A percentile compares a stretch with the other conserved stretches of the same genome.
Conservation (phyloP, 2,888 invertebrate genomes). For the Philaethria dido region DNA sequence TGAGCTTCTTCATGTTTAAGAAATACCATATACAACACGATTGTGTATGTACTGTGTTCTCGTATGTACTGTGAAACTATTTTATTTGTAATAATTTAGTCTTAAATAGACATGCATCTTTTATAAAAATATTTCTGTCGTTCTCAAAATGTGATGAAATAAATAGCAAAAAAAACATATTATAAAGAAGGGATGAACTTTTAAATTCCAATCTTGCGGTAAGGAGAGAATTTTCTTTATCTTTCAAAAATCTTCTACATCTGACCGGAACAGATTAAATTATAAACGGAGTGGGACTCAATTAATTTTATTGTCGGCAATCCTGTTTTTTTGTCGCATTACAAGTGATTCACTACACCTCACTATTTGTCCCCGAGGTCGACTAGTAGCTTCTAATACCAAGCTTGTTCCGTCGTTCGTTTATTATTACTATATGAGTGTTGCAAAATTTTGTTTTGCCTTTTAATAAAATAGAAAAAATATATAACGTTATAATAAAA, state of each 20-base stretch:
- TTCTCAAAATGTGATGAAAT: too few relatives aligned
- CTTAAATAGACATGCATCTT: too few relatives aligned
- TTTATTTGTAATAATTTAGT: too few relatives aligned
- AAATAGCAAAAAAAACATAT: too few relatives aligned
- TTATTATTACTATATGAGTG: neutral
- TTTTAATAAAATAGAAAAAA: neutral
- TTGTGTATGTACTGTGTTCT: too few relatives aligned
- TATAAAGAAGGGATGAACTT: too few relatives aligned
- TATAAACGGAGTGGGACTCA: constrained; percentile 2
- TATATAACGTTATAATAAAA: too few relatives aligned
- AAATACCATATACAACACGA: too few relatives aligned
- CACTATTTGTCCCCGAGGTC: constrained; percentile 51
- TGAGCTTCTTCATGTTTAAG: too few relatives aligned
- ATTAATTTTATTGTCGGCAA: constrained; percentile 21
- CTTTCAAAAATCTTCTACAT: neutral
- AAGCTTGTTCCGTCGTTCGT: constrained; percentile 11
- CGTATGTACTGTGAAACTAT: too few relatives aligned
- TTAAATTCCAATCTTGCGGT: neutral
- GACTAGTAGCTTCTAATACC: constrained; percentile 51
- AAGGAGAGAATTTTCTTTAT: neutral
- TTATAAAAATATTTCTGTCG: too few relatives aligned
- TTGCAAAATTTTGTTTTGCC: neutral
- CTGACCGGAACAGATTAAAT: neutral
- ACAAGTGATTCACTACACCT: constrained; percentile 35
- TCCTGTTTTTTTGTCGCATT: constrained; percentile 28